Evolutionary conservation across 2,113 vertebrate species (phyloP), one percentile per base, ranked within the genome.

Genomic region (Periophthalmus modestus): DNA sequence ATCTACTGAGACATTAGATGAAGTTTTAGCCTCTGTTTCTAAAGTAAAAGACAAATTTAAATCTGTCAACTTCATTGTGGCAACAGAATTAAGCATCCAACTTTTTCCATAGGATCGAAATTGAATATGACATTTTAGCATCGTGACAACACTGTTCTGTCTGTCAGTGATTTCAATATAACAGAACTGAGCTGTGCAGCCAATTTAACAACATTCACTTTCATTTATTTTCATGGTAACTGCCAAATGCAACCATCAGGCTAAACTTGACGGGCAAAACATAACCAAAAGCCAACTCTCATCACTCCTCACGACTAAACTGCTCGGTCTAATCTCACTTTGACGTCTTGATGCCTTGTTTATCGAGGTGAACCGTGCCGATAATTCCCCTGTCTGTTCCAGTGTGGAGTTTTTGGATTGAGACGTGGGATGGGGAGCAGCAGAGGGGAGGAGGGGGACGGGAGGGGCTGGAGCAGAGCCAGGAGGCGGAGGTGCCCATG

Each of bases 381-480:
- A 82, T 82, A 69, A 87, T 83, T 87, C 78, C 28, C 28, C 66
- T 19, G 43, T 71, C 63, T 33, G 28, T 46, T 55, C 52, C 43
- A n/a, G 54, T 74, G 67, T 79, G 81, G 81, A 24, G 58, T 55
- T 83, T 74, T 80, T 57, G n/a, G n/a, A n/a, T 80, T 61, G 66
- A 80, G 24, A 54, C 73, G 55, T 77, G 21, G 19, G 50, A 76
- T 69, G 68, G 54, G 78, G 62, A 88, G 74, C 80, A 84, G 75
- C 82, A 58, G 57, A 12, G 1, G 54, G 54, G 54, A 57, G 5
- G 23, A 23, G 12, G n/a, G n/a, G n/a, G 57, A 3, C 85, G 87
- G 73, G 71, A 19, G 69, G 65, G 59, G 62, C 13, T 71, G 55
- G 77, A 63, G 62, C 23, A 46, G 68, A 78, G 80, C 73, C 80